phyloP scores from a whole-genome alignment of 2,797 vertebrate species.

The Leucoraja ocellata region DNA sequence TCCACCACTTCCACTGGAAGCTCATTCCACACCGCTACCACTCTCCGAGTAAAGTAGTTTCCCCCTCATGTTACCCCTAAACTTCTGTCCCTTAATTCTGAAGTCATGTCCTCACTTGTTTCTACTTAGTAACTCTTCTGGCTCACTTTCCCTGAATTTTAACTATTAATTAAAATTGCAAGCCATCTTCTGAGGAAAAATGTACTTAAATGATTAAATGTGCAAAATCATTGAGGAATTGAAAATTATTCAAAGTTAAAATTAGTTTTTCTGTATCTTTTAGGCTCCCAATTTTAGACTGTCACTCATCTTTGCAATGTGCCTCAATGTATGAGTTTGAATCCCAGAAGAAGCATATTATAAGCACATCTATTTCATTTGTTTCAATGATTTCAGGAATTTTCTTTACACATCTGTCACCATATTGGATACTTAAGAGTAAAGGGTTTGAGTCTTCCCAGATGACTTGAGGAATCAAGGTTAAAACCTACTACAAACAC shows the following conservation, averaged over 20 bases:
- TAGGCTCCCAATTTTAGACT: background rate
- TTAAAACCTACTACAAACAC: background rate
- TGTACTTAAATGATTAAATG: background rate
- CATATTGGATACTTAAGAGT: background rate
- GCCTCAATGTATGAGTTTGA: background rate
- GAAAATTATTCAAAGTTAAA: background rate
- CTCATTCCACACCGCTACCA: too few species aligned
- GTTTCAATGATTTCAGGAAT: background rate
- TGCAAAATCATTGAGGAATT: background rate
- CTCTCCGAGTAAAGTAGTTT: too few species aligned
- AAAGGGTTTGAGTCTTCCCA: background rate
- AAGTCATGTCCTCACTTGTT: background rate
- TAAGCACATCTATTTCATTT: background rate
- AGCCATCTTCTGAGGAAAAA: background rate
- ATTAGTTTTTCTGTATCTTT: background rate
- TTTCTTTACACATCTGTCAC: background rate
- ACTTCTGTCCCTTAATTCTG: too few species aligned
- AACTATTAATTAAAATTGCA: background rate
- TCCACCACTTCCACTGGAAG: too few species aligned
- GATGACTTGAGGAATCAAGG: background rate
- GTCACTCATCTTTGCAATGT: background rate
- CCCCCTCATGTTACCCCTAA: too few species aligned
- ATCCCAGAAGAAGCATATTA: background rate
- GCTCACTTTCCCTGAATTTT: background rate
- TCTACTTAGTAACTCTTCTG: background rate